phyloP scores from a whole-genome alignment of 2,888 invertebrate species.

The Heliconius aoede region DNA sequence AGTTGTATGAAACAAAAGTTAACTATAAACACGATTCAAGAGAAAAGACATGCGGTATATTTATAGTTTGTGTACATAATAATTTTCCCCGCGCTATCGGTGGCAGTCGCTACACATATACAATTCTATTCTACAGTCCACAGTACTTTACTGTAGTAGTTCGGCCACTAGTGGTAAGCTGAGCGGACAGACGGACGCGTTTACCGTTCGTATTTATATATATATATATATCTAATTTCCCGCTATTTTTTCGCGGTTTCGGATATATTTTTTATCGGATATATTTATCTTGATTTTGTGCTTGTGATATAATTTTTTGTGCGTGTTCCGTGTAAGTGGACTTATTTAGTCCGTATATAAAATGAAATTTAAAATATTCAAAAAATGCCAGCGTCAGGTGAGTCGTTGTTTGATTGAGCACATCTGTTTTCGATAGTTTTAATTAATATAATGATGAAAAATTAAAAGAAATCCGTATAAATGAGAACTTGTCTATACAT shows the following conservation, averaged over 20 bases:
- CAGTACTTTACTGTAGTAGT: constrained; percentile 6
- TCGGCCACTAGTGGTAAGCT: constrained; percentile 3
- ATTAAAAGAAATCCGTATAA: neutral
- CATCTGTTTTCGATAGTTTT: constrained; percentile 28
- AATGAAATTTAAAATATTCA: constrained; percentile 79
- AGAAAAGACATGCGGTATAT: constrained; percentile 27
- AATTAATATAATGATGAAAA: neutral
- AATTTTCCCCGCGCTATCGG: constrained; percentile 46
- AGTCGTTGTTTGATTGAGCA: constrained; percentile 45
- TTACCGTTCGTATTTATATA: constrained; percentile 36
- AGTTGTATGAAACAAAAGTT: constrained; percentile 4
- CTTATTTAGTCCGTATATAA: constrained; percentile 24
- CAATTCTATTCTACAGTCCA: neutral
- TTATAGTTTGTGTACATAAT: constrained; percentile 38
- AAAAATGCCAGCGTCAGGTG: constrained; percentile 73
- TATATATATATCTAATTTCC: constrained; percentile 31
- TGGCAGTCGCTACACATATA: constrained; percentile 4
- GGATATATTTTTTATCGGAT: constrained; percentile 34
- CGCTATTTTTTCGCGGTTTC: constrained; percentile 48
- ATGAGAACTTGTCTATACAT: too few relatives aligned
- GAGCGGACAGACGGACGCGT: constrained; percentile 48
- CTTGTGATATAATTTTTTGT: constrained; percentile 35
- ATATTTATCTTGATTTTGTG: constrained; percentile 55
- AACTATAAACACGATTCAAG: constrained; percentile 1
- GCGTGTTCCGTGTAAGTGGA: constrained; percentile 46